phyloP scores from a whole-genome alignment of 1,140 invertebrate genomes.

The Tetramorium alpestre region DNA sequence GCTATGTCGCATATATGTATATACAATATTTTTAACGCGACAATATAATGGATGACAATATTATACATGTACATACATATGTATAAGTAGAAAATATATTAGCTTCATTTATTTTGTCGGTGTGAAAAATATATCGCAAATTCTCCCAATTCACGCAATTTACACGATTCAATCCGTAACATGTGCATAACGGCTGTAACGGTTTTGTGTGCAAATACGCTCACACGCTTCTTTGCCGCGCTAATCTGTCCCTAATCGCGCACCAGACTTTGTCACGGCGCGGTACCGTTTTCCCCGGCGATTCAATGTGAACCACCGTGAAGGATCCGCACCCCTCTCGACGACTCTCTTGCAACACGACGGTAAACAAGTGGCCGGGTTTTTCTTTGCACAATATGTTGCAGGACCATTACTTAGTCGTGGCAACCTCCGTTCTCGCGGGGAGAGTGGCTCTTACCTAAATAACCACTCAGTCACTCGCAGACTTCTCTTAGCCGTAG shows the following conservation, averaged over 20 bases:
- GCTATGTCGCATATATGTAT: no score
- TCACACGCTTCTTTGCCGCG: constrained; percentile 56
- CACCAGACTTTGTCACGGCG: constrained; percentile 56
- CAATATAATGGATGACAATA: no score
- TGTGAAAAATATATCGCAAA: not conserved
- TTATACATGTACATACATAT: no score
- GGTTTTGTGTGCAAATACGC: constrained; percentile 23
- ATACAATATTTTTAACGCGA: no score
- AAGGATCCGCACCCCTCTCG: constrained; percentile 52
- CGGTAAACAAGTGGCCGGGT: constrained; percentile 79
- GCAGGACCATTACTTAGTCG: constrained; percentile 82
- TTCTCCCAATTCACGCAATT: not conserved
- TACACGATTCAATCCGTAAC: constrained; percentile 4
- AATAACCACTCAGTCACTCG: constrained; percentile 86
- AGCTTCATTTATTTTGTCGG: not conserved
- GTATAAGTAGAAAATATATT: not conserved
- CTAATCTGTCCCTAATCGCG: constrained; percentile 56
- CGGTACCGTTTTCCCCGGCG: constrained; percentile 30
- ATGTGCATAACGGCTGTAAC: constrained; percentile 14
- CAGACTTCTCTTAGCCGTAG: constrained; percentile 76
- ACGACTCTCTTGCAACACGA: constrained; percentile 45
- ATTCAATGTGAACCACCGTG: constrained; percentile 52
- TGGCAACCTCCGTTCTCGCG: constrained; percentile 73
- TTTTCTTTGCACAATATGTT: constrained; percentile 83
- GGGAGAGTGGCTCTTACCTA: constrained; percentile 85